Base-by-base conservation (phyloP, 1,140 invertebrate species). In the Lordiphosa mommai region DNA sequence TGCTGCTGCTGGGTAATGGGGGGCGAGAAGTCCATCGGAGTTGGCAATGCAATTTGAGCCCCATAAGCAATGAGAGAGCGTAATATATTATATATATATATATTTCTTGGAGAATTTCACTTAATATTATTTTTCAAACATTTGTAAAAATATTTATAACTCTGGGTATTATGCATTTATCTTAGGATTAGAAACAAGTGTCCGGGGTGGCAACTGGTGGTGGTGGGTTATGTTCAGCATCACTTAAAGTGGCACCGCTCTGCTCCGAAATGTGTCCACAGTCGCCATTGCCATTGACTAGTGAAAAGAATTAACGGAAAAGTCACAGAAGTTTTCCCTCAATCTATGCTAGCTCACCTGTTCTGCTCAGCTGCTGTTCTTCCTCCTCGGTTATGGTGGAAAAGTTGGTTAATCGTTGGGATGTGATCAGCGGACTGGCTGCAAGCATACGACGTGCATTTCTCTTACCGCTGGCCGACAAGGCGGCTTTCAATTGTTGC, bases 301-400 rank as follows among this genome's bases (percentile, higher is more conserved):
- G 17, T 4, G 10, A 41, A 27, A 41, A 13, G 6, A 9, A 6
- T 1, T 5, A 5, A 40, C 8, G 13, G 37, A 16, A 16, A 16
- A 38, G 5, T 41, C 20, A 41, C 7, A n/a, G 27, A 41, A 13
- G 14, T 17, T 52, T 9, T 12, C n/a, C 2, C 43, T 29, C 14
- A 48, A 30, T 34, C 12, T 4, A 9, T 9, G 41, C 34, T 4
- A 36, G 12, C 17, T 49, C 29, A 61, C 50, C 57, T 49, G 61
- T 33, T 17, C 63, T 50, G n/a, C 48, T 51, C 36, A 46, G 37
- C 27, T 65, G 64, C 16, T 84, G 72, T 29, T 86, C 73, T 53
- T 85, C 80, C 44, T 85, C 80, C 47, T 80, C 80, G 59, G 77
- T 84, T n/a, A 84, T 84, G 63, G 77, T 84, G 16, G 73, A 80